phyloP scores from a whole-genome alignment of 2,113 vertebrate species.

The Lanius ludovicianus region DNA sequence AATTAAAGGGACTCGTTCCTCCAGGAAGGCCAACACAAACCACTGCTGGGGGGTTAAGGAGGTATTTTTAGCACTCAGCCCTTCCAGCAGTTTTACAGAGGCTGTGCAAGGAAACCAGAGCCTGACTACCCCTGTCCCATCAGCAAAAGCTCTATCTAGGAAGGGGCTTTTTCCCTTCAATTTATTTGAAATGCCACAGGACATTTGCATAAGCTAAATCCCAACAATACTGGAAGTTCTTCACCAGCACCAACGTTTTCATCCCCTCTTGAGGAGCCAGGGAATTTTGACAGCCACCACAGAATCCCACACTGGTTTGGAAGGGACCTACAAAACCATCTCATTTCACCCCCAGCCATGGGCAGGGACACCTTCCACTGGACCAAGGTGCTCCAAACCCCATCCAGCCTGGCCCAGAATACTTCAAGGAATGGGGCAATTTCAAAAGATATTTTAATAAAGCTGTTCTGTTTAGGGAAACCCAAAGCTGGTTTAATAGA shows the following conservation, averaged over 20 bases:
- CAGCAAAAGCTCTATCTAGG: background rate
- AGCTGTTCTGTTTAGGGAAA: background rate
- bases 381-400: background rate
- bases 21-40: constrained; percentile 17
- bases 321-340: background rate
- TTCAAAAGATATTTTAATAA: background rate
- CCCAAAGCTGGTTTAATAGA: background rate
- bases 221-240: background rate
- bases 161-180: background rate
- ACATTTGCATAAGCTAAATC: background rate
- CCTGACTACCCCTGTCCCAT: accelerated
- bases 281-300: background rate
- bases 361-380: background rate
- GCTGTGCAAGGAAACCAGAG: background rate
- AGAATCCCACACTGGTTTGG: background rate
- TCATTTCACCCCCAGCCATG: background rate
- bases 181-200: background rate
- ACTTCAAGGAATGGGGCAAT: background rate
- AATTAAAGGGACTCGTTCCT: constrained; percentile 27
- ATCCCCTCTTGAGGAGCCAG: background rate
- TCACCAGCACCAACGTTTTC: background rate
- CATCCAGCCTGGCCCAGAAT: accelerated
- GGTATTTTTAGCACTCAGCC: background rate
- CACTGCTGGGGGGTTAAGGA: background rate
- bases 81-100: background rate